Conservation (phyloP, 53 echinoderm and acorn worm genomes). For the Hippasteria phrygiana region DNA sequence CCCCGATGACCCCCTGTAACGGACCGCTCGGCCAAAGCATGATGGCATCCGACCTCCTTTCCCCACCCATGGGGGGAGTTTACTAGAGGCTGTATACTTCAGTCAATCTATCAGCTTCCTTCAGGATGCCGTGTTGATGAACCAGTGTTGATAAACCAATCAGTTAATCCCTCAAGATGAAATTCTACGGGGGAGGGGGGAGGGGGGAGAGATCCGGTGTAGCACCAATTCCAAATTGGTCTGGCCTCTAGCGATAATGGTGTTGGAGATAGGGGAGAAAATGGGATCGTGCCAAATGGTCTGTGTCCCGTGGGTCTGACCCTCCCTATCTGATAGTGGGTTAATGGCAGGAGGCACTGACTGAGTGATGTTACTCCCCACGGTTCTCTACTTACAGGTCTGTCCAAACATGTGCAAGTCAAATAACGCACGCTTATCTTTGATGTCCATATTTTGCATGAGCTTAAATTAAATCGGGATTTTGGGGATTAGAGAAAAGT, state of each 20-base stretch:
- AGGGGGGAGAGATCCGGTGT: background rate
- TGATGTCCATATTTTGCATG: background rate
- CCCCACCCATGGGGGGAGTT: background rate
- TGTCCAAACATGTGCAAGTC: background rate
- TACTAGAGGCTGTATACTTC: background rate
- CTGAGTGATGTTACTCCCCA: background rate
- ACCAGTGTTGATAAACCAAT: background rate
- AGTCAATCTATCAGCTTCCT: background rate
- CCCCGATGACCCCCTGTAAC: background rate
- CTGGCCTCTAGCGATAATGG: background rate
- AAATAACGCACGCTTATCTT: background rate
- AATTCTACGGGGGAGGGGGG: background rate
- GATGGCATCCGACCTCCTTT: background rate
- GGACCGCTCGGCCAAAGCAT: background rate
- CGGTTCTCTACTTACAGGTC: background rate
- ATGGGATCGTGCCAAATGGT: background rate
- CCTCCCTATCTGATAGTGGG: background rate
- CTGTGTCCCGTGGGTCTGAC: background rate
- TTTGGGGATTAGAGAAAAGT: too few species aligned
- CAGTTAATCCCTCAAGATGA: background rate
- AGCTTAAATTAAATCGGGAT: too few species aligned
- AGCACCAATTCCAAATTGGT: background rate
- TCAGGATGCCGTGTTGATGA: background rate
- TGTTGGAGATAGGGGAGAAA: background rate
- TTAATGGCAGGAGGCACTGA: background rate